Base-by-base conservation (phyloP, 2,113 vertebrate genomes). In the Collichthys lucidus region DNA sequence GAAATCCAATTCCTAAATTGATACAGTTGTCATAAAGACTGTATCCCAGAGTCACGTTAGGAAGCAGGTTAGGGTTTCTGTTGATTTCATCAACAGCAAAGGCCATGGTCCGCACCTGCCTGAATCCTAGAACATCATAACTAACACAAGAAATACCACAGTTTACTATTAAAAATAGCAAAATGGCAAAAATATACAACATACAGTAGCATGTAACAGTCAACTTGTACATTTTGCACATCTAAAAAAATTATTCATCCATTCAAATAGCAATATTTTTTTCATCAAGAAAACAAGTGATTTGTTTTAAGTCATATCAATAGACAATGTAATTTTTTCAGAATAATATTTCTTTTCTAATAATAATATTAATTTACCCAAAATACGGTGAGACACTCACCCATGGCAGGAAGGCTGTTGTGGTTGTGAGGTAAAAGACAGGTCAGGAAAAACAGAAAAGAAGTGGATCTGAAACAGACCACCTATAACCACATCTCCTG, bases 41-140 rank as follows among this genome's bases (percentile, higher is more conserved):
- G 71, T 93, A 94, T 42, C 94, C 94, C 91, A 77, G 89, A 93
- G 86, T 94, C 67, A 93, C 64, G 60, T 92, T 90, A 12, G 52
- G 92, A 2, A 95, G 82, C 53, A 95, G 78, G 11, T 88, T 57
- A 2, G 79, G 20, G 78, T 92, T 90, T 31, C 11, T 89, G 79
- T 93, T 93, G 55, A 93, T 92, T 62, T 93, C 90, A 56, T 79
- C 40, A 56, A 79, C 31, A 63, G 77, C 67, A 79, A 56, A 79
- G 4, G 24, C 77, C 77, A 79, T 79, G 35, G 59, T 22, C 19
- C 46, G 57, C 5, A 80, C 89, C n/a, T 73, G 35, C 35, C 66
- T 70, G 56, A 79, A 71, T 22, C 77, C 77, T 70, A 46, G 9
- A 55, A 62, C 15, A 71, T 79, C 66, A 71, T 71, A 79, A 17